These are phyloP conservation scores for Chalcis sispes DNA, from an alignment of 2,888 invertebrate species.

Conservation along the genomic window DNA sequence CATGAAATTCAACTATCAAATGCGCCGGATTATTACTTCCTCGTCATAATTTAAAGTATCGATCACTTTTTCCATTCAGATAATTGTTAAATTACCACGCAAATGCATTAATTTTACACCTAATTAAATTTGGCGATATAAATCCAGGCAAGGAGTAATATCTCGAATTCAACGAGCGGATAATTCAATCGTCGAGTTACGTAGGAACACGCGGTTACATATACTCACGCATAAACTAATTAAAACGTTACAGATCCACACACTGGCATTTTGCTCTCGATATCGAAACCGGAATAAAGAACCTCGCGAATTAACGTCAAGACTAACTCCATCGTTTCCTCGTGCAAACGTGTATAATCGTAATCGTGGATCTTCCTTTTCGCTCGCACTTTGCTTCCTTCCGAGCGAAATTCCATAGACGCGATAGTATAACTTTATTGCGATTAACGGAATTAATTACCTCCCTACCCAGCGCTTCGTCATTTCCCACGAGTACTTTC, in stretches of 20 bases:
- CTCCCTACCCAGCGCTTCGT: not conserved
- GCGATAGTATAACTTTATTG: slow-evolving; percentile 13
- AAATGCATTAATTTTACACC: not conserved
- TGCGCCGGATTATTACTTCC: too few species aligned
- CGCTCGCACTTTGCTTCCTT: slow-evolving; percentile 8
- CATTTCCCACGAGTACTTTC: slow-evolving; percentile 38
- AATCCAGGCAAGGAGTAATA: not conserved
- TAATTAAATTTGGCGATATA: not conserved
- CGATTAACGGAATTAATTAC: slow-evolving; percentile 51
- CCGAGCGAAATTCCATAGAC: slow-evolving; percentile 3
- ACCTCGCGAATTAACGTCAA: too few species aligned
- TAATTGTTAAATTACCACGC: slow-evolving; percentile 11
- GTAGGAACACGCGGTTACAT: not conserved
- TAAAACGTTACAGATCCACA: not conserved
- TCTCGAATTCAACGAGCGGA: not conserved
- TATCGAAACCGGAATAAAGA: not conserved
- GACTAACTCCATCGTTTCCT: slow-evolving; percentile 20
- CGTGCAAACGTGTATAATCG: slow-evolving; percentile 20
- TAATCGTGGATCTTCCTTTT: slow-evolving; percentile 36
- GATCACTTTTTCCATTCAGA: not conserved
- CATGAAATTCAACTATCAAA: too few species aligned
- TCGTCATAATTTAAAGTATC: not conserved
- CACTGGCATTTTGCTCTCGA: slow-evolving; percentile 4
- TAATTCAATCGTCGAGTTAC: not conserved
- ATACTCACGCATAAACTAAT: not conserved